Evolutionary conservation across 2,797 vertebrate species (phyloP), one percentile per base, ranked within the genome.

Genomic region (Lycodopsis pacificus): DNA sequence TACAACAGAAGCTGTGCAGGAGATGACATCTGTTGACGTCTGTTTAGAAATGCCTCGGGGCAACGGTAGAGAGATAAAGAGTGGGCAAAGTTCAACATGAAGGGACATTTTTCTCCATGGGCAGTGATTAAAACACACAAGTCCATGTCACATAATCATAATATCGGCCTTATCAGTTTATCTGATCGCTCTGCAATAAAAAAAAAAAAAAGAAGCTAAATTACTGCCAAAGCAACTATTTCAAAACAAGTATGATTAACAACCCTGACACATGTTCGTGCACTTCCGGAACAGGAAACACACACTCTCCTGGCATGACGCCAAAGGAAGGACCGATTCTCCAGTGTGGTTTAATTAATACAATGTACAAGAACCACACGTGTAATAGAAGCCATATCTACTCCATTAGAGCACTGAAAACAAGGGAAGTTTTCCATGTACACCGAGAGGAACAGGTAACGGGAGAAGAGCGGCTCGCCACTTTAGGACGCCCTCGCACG

Each of bases 391-490:
- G 85, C 73, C 74, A 64, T 62, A 73, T 65, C 73, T 19, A 64
- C 56, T 73, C 65, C 36, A 64, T 74, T 51, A 32, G 64, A 83
- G 76, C 74, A 14, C 61, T 62, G 79, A 88, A 81, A 86, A 81
- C 80, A 77, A 69, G 78, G 68, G 81, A 75, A 40, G 84, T 83
- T 88, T 90, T 90, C 91, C 84, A 77, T 84, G 85, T 89, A 82
- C 74, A 58, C 49, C 8, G 74, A 84, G 71, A 79, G 69, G 69
- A 86, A 72, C 63, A 46, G 76, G 94, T 93, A 94, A 94, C 80
- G 80, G 74, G 86, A 94, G 92, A 88, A 56, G 70, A 59, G 59
- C 19, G 1, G 68, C 62, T 49, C 34, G 12, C 81, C 71, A 85
- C 79, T 87, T 79, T 64, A 86, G 63, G 80, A 80, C 42, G 75